These are phyloP conservation scores for Pachypsylla venusta DNA, from an alignment of 1,140 invertebrate genomes.

Conservation along the genomic window DNA sequence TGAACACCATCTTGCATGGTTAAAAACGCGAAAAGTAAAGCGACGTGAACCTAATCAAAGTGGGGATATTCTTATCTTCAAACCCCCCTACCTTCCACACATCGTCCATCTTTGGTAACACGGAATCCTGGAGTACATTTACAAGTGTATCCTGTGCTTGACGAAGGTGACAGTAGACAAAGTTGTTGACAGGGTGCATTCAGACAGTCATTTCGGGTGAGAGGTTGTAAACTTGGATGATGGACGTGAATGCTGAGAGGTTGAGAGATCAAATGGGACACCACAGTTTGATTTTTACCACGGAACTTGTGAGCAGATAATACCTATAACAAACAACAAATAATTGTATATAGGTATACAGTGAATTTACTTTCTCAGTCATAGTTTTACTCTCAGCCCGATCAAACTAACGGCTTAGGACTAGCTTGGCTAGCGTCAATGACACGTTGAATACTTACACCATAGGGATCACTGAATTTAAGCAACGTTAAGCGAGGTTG, in stretches of 20 bases:
- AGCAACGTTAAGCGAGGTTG: too few relatives aligned
- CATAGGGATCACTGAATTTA: too few relatives aligned
- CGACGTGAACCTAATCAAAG: too few relatives aligned
- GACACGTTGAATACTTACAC: too few relatives aligned
- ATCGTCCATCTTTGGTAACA: slow-evolving; percentile 48
- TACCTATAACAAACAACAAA: slow-evolving; percentile 21
- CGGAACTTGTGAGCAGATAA: slow-evolving; percentile 80
- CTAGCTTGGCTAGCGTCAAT: too few relatives aligned
- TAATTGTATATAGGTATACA: too few relatives aligned
- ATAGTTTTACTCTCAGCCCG: too few relatives aligned
- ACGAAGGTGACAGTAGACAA: slow-evolving; percentile 68
- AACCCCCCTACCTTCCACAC: slow-evolving; percentile 41
- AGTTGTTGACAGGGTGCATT: slow-evolving; percentile 72
- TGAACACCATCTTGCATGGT: too few relatives aligned
- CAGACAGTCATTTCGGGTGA: slow-evolving; percentile 65
- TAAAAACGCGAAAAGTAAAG: too few relatives aligned
- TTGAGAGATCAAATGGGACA: slow-evolving; percentile 86
- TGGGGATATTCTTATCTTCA: too few relatives aligned
- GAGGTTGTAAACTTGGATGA: slow-evolving; percentile 82
- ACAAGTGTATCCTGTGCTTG: slow-evolving; percentile 61
- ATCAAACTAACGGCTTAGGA: too few relatives aligned
- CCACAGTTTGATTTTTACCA: slow-evolving; percentile 79
- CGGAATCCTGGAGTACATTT: slow-evolving; percentile 82
- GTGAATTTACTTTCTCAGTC: too few relatives aligned
- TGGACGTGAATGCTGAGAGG: slow-evolving; percentile 88